Percentiles rank a stretch among this genome's conserved stretches.
phyloP scores from a whole-genome alignment of 2,888 invertebrate species.

The Agrochola lota region DNA sequence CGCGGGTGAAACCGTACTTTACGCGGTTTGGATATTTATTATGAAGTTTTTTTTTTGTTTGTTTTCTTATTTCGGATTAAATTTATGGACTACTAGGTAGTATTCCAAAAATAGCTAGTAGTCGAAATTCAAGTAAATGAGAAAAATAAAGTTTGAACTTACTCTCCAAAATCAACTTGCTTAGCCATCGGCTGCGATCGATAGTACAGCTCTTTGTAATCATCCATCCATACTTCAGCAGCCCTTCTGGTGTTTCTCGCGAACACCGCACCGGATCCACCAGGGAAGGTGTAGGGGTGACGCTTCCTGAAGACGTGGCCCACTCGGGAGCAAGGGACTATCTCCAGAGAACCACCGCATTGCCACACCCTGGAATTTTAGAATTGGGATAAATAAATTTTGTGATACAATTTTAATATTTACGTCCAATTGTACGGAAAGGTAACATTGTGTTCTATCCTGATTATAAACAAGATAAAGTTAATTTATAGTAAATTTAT shows the following conservation, averaged over 20 bases:
- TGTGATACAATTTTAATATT: neutral
- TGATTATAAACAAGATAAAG: too few species aligned
- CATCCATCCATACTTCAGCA: slow-evolving; percentile 99
- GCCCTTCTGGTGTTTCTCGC: slow-evolving; percentile 98
- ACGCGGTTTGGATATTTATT: too few species aligned
- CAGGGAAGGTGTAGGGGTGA: slow-evolving; percentile 99
- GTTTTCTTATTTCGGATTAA: too few species aligned
- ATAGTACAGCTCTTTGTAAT: slow-evolving; percentile 99
- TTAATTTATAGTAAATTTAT: too few species aligned
- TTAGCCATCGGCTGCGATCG: slow-evolving; percentile 97
- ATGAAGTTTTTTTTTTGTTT: too few species aligned
- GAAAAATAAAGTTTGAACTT: slow-evolving; percentile 80
- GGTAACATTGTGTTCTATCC: neutral
- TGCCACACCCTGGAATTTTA: slow-evolving; percentile 96
- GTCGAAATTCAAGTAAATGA: neutral
- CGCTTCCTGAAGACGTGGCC: slow-evolving; percentile 98
- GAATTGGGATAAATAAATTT: neutral
- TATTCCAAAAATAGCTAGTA: neutral
- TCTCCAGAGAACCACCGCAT: slow-evolving; percentile 99
- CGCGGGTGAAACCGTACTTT: too few species aligned
- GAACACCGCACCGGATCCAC: slow-evolving; percentile 98
- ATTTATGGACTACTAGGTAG: too few species aligned
- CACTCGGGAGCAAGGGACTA: slow-evolving; percentile 98
- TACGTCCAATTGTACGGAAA: neutral
- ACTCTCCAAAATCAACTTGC: slow-evolving; percentile 97